These are phyloP conservation scores for Momotus momota DNA, from an alignment of 2,797 vertebrate species.

Conservation along the genomic window DNA sequence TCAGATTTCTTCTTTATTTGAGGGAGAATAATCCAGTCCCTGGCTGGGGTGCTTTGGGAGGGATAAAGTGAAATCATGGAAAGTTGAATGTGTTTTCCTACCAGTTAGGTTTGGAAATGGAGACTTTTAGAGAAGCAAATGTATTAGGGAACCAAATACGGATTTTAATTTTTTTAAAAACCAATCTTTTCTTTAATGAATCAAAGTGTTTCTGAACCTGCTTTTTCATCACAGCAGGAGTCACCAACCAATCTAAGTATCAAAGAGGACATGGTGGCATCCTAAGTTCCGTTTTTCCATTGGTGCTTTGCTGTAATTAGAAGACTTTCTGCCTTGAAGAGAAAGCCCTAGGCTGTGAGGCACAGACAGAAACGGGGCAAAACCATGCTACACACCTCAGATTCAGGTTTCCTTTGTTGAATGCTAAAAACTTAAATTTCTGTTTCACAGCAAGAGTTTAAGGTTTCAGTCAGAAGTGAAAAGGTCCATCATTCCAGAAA, in stretches of 20 bases:
- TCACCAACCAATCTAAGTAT: background rate
- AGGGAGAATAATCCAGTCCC: background rate
- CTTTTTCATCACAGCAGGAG: slow-evolving; percentile 1
- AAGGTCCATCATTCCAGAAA: slow-evolving; percentile 35
- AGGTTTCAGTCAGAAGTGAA: slow-evolving; percentile 20
- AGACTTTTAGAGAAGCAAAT: background rate
- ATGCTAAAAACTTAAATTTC: slow-evolving; percentile 42
- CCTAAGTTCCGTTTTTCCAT: slow-evolving; percentile 27
- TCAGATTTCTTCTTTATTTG: background rate
- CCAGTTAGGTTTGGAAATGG: background rate
- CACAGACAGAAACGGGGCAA: slow-evolving; percentile 25
- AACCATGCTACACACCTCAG: background rate
- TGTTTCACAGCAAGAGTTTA: slow-evolving; percentile 42
- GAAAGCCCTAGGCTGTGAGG: slow-evolving; percentile 8
- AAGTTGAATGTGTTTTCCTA: background rate
- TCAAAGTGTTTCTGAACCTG: slow-evolving; percentile 37
- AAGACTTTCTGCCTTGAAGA: slow-evolving; percentile 56
- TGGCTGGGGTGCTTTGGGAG: background rate
- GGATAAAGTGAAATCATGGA: background rate
- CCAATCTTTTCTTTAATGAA: slow-evolving; percentile 56
- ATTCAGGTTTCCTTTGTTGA: slow-evolving; percentile 41
- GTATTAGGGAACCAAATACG: background rate
- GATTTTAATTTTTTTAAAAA: background rate
- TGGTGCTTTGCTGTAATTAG: slow-evolving; percentile 65
- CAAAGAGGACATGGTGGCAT: slow-evolving; percentile 45